A percentile compares a stretch with the other conserved stretches of the same genome.
These are phyloP conservation scores for Morpho helenor DNA, from an alignment of 2,888 invertebrate genomes.

Conservation along the genomic window DNA sequence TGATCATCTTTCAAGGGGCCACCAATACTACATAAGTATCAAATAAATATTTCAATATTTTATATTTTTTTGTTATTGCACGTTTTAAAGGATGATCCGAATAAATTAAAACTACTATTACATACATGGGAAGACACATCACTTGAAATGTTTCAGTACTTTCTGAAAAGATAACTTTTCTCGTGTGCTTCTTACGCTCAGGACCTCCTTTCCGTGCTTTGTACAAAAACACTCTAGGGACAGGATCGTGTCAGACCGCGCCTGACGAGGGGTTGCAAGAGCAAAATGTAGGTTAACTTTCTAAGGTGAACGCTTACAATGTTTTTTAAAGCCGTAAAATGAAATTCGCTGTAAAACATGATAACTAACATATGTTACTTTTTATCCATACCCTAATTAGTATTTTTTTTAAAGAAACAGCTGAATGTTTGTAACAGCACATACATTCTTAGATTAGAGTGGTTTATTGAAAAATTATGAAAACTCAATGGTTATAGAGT, in stretches of 20 bases:
- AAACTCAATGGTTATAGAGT: too few species aligned
- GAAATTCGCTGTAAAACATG: not conserved
- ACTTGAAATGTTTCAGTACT: not conserved
- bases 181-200: slow-evolving; percentile 1
- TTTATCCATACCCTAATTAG: not conserved
- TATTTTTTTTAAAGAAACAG: too few species aligned
- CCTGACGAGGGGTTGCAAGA: slow-evolving; percentile 6
- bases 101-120: too few species aligned
- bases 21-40: too few species aligned
- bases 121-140: too few species aligned
- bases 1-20: too few species aligned
- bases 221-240: slow-evolving; percentile 12
- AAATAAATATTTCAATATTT: too few species aligned
- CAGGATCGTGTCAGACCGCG: slow-evolving; percentile 14
- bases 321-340: slow-evolving; percentile 4
- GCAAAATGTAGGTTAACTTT: slow-evolving; percentile 13
- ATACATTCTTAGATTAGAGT: too few species aligned
- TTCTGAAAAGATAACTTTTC: slow-evolving; percentile 12
- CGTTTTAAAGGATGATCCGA: too few species aligned
- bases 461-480: too few species aligned
- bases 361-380: not conserved
- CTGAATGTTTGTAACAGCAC: too few species aligned
- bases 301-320: slow-evolving; percentile 1
- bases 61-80: too few species aligned
- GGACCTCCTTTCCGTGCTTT: slow-evolving; percentile 13